phyloP scores from a whole-genome alignment of 2,113 vertebrate species.

The Cyprinus carpio region DNA sequence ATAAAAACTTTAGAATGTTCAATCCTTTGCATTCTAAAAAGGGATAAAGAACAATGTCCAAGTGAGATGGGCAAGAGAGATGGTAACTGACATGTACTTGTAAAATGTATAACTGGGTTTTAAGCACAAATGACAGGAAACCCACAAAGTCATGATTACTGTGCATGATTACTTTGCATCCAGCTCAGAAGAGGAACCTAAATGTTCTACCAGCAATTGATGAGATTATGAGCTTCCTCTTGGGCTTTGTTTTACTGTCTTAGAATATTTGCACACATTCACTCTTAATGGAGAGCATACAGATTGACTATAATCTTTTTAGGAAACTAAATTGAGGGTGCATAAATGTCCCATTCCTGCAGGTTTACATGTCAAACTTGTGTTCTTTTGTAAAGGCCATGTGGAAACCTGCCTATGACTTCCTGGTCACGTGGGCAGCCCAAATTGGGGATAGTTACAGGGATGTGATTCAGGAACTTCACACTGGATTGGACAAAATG shows the following conservation, averaged over 20 bases:
- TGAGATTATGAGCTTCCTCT: slow-evolving; percentile 12
- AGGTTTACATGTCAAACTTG: neutral
- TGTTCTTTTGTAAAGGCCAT: slow-evolving; percentile 80
- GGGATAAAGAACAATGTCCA: neutral
- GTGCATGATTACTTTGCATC: slow-evolving; percentile 16
- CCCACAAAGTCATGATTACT: neutral
- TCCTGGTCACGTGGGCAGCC: slow-evolving; percentile 91
- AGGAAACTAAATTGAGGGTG: neutral
- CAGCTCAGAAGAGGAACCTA: neutral
- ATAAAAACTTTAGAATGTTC: neutral
- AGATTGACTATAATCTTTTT: neutral
- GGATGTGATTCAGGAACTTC: slow-evolving; percentile 95
- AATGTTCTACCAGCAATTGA: neutral
- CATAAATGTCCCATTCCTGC: neutral
- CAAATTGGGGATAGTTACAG: slow-evolving; percentile 83
- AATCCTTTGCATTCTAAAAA: neutral
- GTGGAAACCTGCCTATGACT: slow-evolving; percentile 98
- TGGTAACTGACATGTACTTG: neutral
- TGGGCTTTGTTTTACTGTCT: neutral
- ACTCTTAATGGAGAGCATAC: neutral
- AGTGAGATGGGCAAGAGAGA: neutral
- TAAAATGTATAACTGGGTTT: neutral
- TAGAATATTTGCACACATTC: neutral
- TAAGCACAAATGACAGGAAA: neutral
- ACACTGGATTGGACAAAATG: slow-evolving; percentile 93